A percentile compares a stretch with the other conserved stretches of the same genome.
Evolutionary conservation across 2,113 vertebrate genomes (phyloP).

Genomic region (Calidris pugnax): DNA sequence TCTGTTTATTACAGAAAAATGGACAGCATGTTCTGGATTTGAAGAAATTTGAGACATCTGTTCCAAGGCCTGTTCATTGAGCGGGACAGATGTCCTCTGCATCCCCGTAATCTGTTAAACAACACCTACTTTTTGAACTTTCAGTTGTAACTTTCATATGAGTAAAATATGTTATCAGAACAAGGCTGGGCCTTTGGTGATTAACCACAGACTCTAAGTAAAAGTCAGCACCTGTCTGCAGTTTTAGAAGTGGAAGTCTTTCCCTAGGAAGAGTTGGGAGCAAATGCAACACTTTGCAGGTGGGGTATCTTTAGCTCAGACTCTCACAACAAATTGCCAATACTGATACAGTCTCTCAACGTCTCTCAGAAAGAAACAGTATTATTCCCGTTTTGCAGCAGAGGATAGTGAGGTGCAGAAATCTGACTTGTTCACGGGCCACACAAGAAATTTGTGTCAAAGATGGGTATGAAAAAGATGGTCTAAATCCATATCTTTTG

Average conservation of each 20-base stretch:
- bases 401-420: background rate
- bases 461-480: background rate
- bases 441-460: background rate
- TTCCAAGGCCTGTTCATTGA: conserved; percentile 77
- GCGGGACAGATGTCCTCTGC: conserved; percentile 78
- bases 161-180: conserved; percentile 68
- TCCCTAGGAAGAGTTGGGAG: background rate
- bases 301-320: background rate
- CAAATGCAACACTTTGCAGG: background rate
- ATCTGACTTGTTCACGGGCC: background rate
- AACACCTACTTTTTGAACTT: conserved; percentile 79
- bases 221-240: background rate
- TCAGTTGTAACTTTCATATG: conserved; percentile 66
- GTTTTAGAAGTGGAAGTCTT: background rate
- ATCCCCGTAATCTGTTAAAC: conserved; percentile 77
- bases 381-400: background rate
- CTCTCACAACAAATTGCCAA: background rate
- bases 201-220: conserved; percentile 30
- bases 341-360: background rate
- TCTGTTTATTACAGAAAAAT: conserved; percentile 72
- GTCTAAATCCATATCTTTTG: conserved; percentile 5
- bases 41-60: conserved; percentile 81
- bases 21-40: conserved; percentile 80
- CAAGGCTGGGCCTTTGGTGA: conserved; percentile 38
- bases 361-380: background rate